A percentile compares a stretch with the other conserved stretches of the same genome.
Conservation (phyloP, 2,888 invertebrate species). For the Saturnia japonica region DNA sequence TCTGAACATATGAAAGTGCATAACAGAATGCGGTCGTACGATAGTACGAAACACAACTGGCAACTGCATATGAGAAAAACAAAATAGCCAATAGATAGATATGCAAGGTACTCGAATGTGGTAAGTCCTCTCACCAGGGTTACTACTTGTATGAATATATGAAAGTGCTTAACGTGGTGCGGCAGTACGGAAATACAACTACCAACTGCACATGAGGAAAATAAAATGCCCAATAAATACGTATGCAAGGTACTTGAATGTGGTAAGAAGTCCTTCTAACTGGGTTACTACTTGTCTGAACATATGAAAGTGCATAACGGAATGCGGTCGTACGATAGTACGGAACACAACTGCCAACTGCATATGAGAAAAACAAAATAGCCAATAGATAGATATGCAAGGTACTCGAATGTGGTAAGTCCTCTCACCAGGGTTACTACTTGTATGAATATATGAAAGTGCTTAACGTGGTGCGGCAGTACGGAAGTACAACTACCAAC, state of each 20-base stretch:
- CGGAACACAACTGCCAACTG: constrained; percentile 93
- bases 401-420: constrained; percentile 88
- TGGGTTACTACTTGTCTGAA: constrained; percentile 95
- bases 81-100: constrained; percentile 89
- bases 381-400: constrained; percentile 89
- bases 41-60: constrained; percentile 93
- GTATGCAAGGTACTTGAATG: constrained; percentile 88
- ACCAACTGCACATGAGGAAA: constrained; percentile 90
- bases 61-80: constrained; percentile 90
- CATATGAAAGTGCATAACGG: constrained; percentile 95
- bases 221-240: constrained; percentile 90
- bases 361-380: constrained; percentile 90
- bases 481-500: constrained; percentile 92
- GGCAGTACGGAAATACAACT: constrained; percentile 93
- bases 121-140: constrained; percentile 92
- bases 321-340: constrained; percentile 88
- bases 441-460: constrained; percentile 93
- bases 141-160: constrained; percentile 94
- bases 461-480: constrained; percentile 91
- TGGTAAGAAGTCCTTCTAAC: constrained; percentile 91
- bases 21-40: constrained; percentile 89
- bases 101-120: constrained; percentile 88
- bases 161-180: constrained; percentile 90
- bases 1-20: constrained; percentile 94
- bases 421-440: constrained; percentile 93